Base-by-base conservation (phyloP, 2,888 invertebrate genomes). In the Clivina fossor region DNA sequence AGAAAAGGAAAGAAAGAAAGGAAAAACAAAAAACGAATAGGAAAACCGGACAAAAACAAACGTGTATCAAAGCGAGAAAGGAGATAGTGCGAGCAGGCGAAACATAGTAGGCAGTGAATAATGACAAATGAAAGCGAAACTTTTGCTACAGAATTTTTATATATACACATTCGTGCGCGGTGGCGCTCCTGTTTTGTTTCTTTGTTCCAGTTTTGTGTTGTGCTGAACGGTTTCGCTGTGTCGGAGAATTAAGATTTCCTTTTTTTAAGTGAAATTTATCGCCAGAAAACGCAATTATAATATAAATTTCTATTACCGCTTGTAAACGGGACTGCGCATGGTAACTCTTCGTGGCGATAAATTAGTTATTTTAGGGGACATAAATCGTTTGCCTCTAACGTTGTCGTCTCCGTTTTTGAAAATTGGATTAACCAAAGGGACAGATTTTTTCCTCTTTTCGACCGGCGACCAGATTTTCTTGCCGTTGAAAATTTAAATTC, bases 81-180 rank as follows among this genome's bases (percentile, higher is more conserved):
- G 15, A 47, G 33, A 24, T 24, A n/a, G n/a, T n/a, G n/a, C n/a
- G n/a, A n/a, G n/a, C n/a, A n/a, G n/a, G n/a, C n/a, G n/a, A n/a
- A n/a, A n/a, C n/a, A n/a, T n/a, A 30, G 30, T 38, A 49, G 49
- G 49, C 38, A 40, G 49, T 49, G 49, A 49, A 49, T 49, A 49
- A 49, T 49, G 49, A 49, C 49, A 49, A 49, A 49, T 49, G 49
- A 49, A 49, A 49, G 40, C 49, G 49, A 49, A 49, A 49, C 49
- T 49, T 49, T 49, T 49, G 19, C 40, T 49, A 26, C 18, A 18
- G 49, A 38, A 38, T 28, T 49, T 49, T 49, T 37, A 38, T 30
- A 26, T 26, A 8, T 49, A 35, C 47, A 47, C 47, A n/a, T n/a
- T 47, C 47, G 47, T n/a, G n/a, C n/a, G n/a, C n/a, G n/a, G n/a